Conservation (phyloP, 2,797 vertebrate species). For the Phylloscopus collybita region DNA sequence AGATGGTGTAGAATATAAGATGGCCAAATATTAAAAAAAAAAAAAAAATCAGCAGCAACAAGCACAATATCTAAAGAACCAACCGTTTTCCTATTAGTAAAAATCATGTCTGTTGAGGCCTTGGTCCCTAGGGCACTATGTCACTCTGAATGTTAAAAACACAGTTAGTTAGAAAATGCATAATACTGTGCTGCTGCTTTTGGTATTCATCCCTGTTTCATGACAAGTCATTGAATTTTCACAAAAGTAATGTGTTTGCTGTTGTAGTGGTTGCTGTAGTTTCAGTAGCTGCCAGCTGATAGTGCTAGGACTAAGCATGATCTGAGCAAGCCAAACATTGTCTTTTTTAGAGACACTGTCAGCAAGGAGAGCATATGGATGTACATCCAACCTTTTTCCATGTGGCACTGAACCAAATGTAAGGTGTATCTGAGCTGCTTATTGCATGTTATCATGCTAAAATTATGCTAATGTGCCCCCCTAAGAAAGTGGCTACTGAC, state of each 20-base stretch:
- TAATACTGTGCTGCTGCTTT: neutral
- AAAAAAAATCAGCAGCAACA: neutral
- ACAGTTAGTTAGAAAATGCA: neutral
- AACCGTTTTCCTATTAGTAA: neutral
- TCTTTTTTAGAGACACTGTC: neutral
- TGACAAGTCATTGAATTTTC: neutral
- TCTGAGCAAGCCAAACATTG: neutral
- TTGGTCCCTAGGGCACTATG: neutral
- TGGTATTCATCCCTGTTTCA: neutral
- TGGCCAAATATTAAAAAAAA: neutral
- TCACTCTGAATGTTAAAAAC: neutral
- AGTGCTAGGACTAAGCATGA: neutral
- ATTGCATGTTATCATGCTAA: neutral
- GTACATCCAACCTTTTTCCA: neutral
- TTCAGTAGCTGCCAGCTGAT: neutral
- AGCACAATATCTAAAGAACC: neutral
- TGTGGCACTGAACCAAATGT: neutral
- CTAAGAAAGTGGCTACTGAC: neutral
- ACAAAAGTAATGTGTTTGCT: neutral
- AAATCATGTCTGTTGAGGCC: neutral
- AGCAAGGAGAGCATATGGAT: neutral
- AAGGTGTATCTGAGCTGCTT: neutral
- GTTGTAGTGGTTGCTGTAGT: neutral
- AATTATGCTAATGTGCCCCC: neutral
- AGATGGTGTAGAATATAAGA: neutral